A percentile compares a stretch with the other conserved stretches of the same genome.
Conservation (phyloP, 2,888 invertebrate species). For the Encarsia formosa region DNA sequence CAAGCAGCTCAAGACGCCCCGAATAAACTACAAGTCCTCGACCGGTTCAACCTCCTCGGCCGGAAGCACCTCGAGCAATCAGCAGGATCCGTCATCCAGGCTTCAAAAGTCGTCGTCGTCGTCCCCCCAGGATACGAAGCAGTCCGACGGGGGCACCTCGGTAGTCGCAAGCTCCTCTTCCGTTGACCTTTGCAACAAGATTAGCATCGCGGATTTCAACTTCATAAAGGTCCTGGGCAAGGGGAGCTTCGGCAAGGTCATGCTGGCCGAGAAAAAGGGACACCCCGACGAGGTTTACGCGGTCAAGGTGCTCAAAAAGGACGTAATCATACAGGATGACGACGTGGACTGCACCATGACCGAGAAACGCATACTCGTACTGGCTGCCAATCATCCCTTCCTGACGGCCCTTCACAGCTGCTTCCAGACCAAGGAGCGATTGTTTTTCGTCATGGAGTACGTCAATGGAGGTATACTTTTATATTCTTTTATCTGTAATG, state of each 20-base stretch:
- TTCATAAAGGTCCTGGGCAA: constrained; percentile 99
- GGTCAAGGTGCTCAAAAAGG: constrained; percentile 90
- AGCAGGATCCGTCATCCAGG: constrained; percentile 3
- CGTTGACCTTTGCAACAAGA: constrained; percentile 52
- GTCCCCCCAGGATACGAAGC: constrained; percentile 20
- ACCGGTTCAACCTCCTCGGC: constrained; percentile 11
- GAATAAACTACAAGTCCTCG: constrained; percentile 40
- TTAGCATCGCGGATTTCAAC: constrained; percentile 82
- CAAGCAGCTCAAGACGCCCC: constrained; percentile 61
- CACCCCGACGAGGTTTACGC: constrained; percentile 84
- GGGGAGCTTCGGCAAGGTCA: constrained; percentile 98
- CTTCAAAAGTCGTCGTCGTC: constrained; percentile 12
- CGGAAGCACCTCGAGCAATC: constrained; percentile 12
- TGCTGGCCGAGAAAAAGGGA: constrained; percentile 92
- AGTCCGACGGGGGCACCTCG: neutral
- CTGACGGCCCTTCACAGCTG: constrained; percentile 94
- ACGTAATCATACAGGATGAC: constrained; percentile 97
- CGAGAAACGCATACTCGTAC: constrained; percentile 91
- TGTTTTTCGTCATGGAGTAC: constrained; percentile 99
- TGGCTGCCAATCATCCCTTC: constrained; percentile 98
- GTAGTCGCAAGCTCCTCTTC: constrained; percentile 4
- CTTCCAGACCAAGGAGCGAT: constrained; percentile 92
- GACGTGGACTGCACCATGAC: constrained; percentile 99
- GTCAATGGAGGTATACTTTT: constrained; percentile 75
- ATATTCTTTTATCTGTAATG: neutral